These are phyloP conservation scores for Cotesia chilonis DNA, from an alignment of 1,140 invertebrate species.

Conservation along the genomic window DNA sequence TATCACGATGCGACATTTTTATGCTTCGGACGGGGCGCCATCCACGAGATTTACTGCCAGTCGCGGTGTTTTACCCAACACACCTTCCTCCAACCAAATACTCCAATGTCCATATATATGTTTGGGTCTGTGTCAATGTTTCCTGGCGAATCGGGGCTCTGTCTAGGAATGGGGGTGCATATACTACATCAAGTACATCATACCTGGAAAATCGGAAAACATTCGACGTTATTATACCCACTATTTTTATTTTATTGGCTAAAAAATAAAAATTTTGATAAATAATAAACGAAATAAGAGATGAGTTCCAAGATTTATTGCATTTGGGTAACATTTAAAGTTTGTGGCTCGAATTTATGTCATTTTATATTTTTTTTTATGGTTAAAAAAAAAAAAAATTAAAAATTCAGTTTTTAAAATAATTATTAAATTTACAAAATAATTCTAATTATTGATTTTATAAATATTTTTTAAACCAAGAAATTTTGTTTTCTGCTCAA, in stretches of 20 bases:
- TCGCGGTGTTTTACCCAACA: slow-evolving; percentile 40
- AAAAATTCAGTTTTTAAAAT: no score
- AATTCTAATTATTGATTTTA: no score
- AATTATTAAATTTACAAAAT: no score
- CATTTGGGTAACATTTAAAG: no score
- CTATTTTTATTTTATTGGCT: slow-evolving; percentile 27
- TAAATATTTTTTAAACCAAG: no score
- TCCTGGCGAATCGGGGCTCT: neutral
- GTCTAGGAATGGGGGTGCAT: slow-evolving; percentile 1
- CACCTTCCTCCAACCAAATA: slow-evolving; percentile 15
- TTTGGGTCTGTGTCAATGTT: slow-evolving; percentile 19
- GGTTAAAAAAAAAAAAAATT: no score
- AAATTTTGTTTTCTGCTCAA: no score
- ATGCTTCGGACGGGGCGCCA: slow-evolving; percentile 45
- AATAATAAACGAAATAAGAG: no score
- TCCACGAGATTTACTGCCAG: slow-evolving; percentile 45
- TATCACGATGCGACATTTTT: slow-evolving; percentile 52
- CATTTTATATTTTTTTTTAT: no score
- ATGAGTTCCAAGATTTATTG: no score
- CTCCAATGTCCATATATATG: neutral
- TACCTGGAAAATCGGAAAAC: slow-evolving; percentile 48
- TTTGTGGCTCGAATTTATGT: no score
- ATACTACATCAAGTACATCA: slow-evolving; percentile 44
- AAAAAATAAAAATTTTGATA: no score
- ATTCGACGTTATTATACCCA: slow-evolving; percentile 51